These are phyloP conservation scores for Plectrocnemia conspersa DNA, from an alignment of 1,140 invertebrate genomes.

Conservation along the genomic window DNA sequence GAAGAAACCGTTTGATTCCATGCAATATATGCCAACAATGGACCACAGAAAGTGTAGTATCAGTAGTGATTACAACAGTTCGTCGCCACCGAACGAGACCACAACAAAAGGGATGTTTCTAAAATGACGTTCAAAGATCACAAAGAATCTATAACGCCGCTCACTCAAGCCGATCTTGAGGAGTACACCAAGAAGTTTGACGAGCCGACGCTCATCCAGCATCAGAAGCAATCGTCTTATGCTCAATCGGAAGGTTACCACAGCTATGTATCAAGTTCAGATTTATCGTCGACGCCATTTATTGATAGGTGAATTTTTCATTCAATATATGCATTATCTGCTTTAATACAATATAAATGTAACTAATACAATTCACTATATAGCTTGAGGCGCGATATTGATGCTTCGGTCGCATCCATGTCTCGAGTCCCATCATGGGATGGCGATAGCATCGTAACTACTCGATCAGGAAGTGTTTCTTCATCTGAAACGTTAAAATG, in stretches of 20 bases:
- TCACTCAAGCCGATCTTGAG: slow-evolving; percentile 66
- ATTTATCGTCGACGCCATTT: slow-evolving; percentile 74
- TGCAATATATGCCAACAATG: slow-evolving; percentile 56
- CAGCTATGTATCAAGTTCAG: slow-evolving; percentile 75
- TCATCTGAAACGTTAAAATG: slow-evolving; percentile 79
- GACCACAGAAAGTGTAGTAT: slow-evolving; percentile 59
- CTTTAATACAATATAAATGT: not conserved
- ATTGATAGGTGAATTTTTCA: slow-evolving; percentile 58
- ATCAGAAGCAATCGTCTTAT: slow-evolving; percentile 72
- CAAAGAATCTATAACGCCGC: slow-evolving; percentile 15
- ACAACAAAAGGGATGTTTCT: slow-evolving; percentile 16
- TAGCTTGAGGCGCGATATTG: slow-evolving; percentile 31
- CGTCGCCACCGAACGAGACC: slow-evolving; percentile 66
- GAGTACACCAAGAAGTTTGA: slow-evolving; percentile 63
- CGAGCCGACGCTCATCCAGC: slow-evolving; percentile 49
- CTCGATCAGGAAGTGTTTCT: slow-evolving; percentile 64
- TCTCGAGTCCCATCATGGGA: slow-evolving; percentile 41
- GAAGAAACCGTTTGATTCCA: slow-evolving; percentile 62
- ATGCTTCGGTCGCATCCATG: slow-evolving; percentile 16
- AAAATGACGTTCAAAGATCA: slow-evolving; percentile 20
- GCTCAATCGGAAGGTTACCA: slow-evolving; percentile 79
- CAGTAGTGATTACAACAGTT: slow-evolving; percentile 62
- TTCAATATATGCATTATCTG: slow-evolving; percentile 1
- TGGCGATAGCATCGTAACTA: slow-evolving; percentile 65
- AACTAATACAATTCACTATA: slow-evolving; percentile 10